Conservation (phyloP, 2,888 invertebrate species). For the Hymenopus coronatus region DNA sequence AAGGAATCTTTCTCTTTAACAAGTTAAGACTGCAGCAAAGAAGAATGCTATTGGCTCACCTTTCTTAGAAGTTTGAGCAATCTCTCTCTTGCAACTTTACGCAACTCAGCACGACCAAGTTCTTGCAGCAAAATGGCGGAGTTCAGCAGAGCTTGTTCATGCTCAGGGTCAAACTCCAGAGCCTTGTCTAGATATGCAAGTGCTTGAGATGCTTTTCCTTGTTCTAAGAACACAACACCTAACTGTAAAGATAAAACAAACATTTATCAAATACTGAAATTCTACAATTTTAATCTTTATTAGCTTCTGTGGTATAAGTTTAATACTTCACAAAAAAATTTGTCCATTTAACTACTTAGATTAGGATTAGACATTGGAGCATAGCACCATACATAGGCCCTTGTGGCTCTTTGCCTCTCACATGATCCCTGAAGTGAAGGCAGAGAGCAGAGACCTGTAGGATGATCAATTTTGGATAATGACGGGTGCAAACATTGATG, state of each 20-base stretch:
- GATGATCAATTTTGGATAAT: no score
- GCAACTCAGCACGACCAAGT: conserved; percentile 73
- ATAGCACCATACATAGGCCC: no score
- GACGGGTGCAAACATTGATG: no score
- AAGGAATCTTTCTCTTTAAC: no score
- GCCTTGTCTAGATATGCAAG: conserved; percentile 91
- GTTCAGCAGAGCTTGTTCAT: conserved; percentile 90
- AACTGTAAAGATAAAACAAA: conserved; percentile 57
- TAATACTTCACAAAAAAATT: background rate
- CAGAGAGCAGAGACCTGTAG: no score
- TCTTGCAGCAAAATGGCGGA: conserved; percentile 94
- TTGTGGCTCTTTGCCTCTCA: no score
- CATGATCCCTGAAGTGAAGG: no score
- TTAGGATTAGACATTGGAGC: no score
- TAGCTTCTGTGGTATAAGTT: background rate
- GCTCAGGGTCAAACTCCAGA: conserved; percentile 87
- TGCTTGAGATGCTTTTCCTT: conserved; percentile 88
- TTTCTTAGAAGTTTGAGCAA: conserved; percentile 77
- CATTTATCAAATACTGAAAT: background rate
- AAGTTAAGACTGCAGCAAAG: no score
- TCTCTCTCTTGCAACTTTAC: conserved; percentile 76
- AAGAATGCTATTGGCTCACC: conserved; percentile 29
- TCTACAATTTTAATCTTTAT: background rate
- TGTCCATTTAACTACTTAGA: no score
- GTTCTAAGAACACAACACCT: conserved; percentile 91